phyloP scores from a whole-genome alignment of 2,888 invertebrate genomes.

The Marasmarcha lunaedactyla region DNA sequence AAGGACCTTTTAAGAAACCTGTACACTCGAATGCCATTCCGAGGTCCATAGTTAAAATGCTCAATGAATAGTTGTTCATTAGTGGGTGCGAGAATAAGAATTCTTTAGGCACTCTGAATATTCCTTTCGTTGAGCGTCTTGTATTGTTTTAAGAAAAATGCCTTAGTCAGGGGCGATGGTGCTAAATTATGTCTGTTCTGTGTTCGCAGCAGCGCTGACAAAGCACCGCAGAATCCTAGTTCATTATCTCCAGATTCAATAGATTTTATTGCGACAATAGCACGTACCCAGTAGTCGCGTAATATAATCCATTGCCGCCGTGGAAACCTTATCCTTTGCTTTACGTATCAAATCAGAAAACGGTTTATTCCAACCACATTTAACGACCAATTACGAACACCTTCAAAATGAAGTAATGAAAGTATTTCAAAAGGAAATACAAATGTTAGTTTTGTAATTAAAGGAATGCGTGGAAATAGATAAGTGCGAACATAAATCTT shows the following conservation, averaged over 20 bases:
- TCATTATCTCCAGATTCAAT: conserved; percentile 30
- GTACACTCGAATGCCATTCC: conserved; percentile 67
- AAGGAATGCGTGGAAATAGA: too few species aligned
- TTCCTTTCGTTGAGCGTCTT: conserved; percentile 50
- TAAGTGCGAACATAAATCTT: too few species aligned
- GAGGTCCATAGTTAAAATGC: conserved; percentile 67
- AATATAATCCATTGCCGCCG: too few species aligned
- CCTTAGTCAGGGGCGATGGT: conserved; percentile 36
- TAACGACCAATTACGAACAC: too few species aligned
- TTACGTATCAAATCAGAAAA: too few species aligned
- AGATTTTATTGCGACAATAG: conserved; percentile 8
- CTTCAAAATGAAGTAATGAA: too few species aligned
- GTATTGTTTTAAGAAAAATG: conserved; percentile 69
- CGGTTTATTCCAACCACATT: too few species aligned
- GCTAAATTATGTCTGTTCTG: conserved; percentile 50
- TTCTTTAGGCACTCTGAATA: conserved; percentile 65
- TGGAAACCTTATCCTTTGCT: too few species aligned
- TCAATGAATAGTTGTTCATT: conserved; percentile 70
- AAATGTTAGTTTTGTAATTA: too few species aligned
- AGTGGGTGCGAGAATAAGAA: conserved; percentile 69
- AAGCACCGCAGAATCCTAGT: conserved; percentile 35
- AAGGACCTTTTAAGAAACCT: conserved; percentile 66
- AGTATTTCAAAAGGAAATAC: too few species aligned
- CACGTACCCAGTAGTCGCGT: too few species aligned
- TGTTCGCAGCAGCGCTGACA: conserved; percentile 10